These are phyloP conservation scores for Myopa testacea DNA, from an alignment of 2,888 invertebrate species.

Conservation along the genomic window DNA sequence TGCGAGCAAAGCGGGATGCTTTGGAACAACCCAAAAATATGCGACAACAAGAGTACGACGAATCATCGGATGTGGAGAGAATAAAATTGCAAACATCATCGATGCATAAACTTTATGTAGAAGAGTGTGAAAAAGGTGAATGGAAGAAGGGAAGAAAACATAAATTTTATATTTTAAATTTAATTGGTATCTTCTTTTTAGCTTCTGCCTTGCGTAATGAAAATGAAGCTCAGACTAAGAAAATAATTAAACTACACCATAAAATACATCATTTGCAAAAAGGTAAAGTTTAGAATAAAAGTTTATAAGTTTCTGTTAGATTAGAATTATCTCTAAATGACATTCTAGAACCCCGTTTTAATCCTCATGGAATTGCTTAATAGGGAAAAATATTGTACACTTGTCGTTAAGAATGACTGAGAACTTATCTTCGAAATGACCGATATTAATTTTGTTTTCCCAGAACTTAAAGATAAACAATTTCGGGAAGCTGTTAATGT, in stretches of 20 bases:
- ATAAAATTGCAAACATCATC: constrained; percentile 17
- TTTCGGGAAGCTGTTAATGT: constrained; percentile 49
- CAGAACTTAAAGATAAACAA: constrained; percentile 52
- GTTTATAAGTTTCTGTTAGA: background rate
- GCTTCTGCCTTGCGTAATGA: constrained; percentile 32
- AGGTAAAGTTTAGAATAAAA: constrained; percentile 23
- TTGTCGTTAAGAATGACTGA: no score
- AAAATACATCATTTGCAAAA: constrained; percentile 36
- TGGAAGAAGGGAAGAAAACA: background rate
- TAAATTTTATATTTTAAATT: background rate
- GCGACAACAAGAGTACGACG: background rate
- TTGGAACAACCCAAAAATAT: background rate
- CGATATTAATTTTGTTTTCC: constrained; percentile 8
- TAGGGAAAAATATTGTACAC: no score
- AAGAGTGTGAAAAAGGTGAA: constrained; percentile 31
- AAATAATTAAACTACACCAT: constrained; percentile 34
- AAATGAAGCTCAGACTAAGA: constrained; percentile 30
- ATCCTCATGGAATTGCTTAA: no score
- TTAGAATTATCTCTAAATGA: no score
- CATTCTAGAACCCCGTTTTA: no score
- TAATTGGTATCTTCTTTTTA: constrained; percentile 11
- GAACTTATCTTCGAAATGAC: background rate
- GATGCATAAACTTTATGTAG: constrained; percentile 30
- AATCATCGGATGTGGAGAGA: background rate
- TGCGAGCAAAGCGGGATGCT: constrained; percentile 46